These are phyloP conservation scores for Gopherus evgoodei DNA, from an alignment of 2,113 vertebrate genomes.

Conservation along the genomic window DNA sequence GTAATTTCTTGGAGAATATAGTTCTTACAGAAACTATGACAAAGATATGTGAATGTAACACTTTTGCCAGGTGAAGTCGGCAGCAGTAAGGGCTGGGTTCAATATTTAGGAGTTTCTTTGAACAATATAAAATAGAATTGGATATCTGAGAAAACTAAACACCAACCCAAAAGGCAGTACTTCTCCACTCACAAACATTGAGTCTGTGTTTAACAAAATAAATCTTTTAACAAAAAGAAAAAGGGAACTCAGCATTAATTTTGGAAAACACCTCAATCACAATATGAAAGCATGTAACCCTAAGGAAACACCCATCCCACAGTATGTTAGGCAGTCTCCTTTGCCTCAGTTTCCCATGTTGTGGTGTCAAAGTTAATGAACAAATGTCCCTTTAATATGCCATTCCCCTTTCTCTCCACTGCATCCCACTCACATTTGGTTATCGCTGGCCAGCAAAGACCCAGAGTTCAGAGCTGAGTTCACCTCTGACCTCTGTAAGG, in stretches of 20 bases:
- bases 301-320: background rate
- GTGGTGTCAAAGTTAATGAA: background rate
- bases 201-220: background rate
- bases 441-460: background rate
- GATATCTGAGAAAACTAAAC: background rate
- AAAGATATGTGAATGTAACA: no score
- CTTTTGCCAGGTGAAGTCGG: no score
- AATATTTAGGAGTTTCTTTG: no score
- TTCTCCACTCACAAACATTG: no score
- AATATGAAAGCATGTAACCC: background rate
- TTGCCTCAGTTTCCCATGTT: background rate
- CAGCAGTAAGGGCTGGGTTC: no score
- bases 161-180: no score
- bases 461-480: background rate
- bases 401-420: background rate
- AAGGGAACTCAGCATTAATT: background rate
- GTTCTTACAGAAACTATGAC: background rate
- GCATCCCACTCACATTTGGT: background rate
- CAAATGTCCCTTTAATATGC: background rate
- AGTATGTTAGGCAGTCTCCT: background rate
- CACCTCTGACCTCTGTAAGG: no score
- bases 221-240: background rate
- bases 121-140: no score
- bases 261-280: background rate
- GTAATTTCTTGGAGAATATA: background rate